These are phyloP conservation scores for Parnassius mnemosyne DNA, from an alignment of 2,888 invertebrate genomes.

Conservation along the genomic window DNA sequence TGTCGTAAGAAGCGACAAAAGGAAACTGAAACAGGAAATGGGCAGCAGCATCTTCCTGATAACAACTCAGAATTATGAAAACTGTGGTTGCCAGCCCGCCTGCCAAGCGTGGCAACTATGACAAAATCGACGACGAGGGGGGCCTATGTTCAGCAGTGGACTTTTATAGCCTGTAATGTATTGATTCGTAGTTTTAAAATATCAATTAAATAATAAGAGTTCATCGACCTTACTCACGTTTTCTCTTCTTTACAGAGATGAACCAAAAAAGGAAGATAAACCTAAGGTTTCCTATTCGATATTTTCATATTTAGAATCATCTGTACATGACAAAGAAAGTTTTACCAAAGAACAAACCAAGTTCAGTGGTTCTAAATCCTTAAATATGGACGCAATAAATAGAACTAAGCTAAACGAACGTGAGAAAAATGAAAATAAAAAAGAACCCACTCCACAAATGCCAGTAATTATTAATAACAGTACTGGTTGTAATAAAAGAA, in stretches of 20 bases:
- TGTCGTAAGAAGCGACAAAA: no score
- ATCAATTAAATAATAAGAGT: no score
- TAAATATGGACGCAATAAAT: constrained; percentile 30
- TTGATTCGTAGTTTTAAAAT: no score
- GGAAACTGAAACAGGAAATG: no score
- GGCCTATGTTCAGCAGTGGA: no score
- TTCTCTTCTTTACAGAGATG: constrained; percentile 53
- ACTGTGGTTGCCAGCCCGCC: no score
- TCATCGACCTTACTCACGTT: neutral
- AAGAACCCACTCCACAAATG: constrained; percentile 23
- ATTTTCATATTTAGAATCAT: constrained; percentile 87
- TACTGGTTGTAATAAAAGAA: constrained; percentile 53
- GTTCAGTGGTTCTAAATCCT: constrained; percentile 69
- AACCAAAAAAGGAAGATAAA: constrained; percentile 61
- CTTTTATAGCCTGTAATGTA: no score
- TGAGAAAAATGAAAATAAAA: constrained; percentile 20
- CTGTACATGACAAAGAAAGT: constrained; percentile 78
- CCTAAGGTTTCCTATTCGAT: constrained; percentile 86
- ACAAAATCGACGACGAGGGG: no score
- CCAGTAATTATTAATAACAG: constrained; percentile 19
- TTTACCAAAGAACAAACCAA: constrained; percentile 71
- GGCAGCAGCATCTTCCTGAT: no score
- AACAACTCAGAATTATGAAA: no score
- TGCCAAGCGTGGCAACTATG: no score
- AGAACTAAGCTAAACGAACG: constrained; percentile 6